A percentile compares a stretch with the other conserved stretches of the same genome.
phyloP scores from a whole-genome alignment of 2,113 vertebrate genomes.

The Tinamus guttatus region DNA sequence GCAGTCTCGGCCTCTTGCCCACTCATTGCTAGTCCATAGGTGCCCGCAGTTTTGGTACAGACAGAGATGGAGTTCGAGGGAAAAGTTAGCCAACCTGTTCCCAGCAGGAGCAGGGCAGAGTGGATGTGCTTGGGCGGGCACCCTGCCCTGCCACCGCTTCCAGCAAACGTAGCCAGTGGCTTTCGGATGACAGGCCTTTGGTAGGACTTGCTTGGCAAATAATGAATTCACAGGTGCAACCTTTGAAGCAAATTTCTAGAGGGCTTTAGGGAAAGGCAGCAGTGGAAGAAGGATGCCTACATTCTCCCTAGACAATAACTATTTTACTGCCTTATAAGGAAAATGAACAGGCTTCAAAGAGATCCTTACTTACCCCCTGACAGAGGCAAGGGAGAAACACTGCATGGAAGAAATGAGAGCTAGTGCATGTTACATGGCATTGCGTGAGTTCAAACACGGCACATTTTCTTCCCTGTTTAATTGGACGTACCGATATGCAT shows the following conservation, averaged over 20 bases:
- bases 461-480: neutral
- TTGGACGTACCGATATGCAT: constrained; percentile 86
- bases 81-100: neutral
- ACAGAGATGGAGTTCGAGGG: neutral
- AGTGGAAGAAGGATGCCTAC: neutral
- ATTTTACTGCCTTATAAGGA: constrained; percentile 26
- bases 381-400: neutral
- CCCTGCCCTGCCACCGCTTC: neutral
- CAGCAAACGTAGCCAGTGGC: neutral
- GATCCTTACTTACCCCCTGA: neutral
- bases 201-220: constrained; percentile 7
- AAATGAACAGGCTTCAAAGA: constrained; percentile 1
- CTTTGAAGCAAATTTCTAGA: neutral
- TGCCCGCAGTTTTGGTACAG: fast-evolving
- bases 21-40: fast-evolving
- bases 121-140: neutral
- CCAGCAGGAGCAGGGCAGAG: fast-evolving
- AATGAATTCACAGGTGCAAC: neutral
- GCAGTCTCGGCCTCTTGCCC: neutral
- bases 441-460: neutral
- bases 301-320: neutral
- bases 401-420: neutral
- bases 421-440: neutral
- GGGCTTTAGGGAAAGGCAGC: neutral
- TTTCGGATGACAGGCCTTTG: neutral